Evolutionary conservation across 2,888 invertebrate genomes (phyloP).

Genomic region (Hoplodrina ambigua): DNA sequence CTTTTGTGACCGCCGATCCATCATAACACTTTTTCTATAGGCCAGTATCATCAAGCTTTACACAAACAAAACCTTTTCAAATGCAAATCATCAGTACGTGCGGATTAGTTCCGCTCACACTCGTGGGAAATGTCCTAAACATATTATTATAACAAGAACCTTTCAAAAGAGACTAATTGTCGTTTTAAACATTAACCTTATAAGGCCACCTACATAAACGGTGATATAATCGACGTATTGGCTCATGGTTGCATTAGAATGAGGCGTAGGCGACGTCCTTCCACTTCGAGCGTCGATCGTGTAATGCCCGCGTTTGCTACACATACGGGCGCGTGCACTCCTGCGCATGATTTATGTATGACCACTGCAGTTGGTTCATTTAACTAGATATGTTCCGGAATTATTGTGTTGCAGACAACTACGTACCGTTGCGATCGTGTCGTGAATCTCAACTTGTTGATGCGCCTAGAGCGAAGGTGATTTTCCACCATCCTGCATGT

Average conservation of each 20-base stretch:
- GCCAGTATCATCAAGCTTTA: constrained; percentile 84
- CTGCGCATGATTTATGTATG: constrained; percentile 86
- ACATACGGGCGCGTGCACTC: constrained; percentile 80
- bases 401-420: constrained; percentile 82
- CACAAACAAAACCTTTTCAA: constrained; percentile 89
- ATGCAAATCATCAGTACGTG: constrained; percentile 88
- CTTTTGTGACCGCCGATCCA: constrained; percentile 84
- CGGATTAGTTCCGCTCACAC: constrained; percentile 84
- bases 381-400: constrained; percentile 87
- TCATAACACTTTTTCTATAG: constrained; percentile 87
- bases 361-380: constrained; percentile 82
- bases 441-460: constrained; percentile 76
- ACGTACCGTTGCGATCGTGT: constrained; percentile 78
- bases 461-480: constrained; percentile 52
- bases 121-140: constrained; percentile 84
- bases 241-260: constrained; percentile 78
- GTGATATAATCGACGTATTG: constrained; percentile 87
- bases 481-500: constrained; percentile 47
- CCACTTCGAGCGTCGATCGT: constrained; percentile 76
- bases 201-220: constrained; percentile 89
- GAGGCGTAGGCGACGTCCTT: constrained; percentile 86
- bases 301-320: constrained; percentile 74
- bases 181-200: constrained; percentile 88
- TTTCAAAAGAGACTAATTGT: constrained; percentile 64
- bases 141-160: constrained; percentile 55